Percentiles rank a stretch among this genome's conserved stretches.
Conservation (phyloP, 2,888 invertebrate species). For the Drosophila kanekoi region DNA sequence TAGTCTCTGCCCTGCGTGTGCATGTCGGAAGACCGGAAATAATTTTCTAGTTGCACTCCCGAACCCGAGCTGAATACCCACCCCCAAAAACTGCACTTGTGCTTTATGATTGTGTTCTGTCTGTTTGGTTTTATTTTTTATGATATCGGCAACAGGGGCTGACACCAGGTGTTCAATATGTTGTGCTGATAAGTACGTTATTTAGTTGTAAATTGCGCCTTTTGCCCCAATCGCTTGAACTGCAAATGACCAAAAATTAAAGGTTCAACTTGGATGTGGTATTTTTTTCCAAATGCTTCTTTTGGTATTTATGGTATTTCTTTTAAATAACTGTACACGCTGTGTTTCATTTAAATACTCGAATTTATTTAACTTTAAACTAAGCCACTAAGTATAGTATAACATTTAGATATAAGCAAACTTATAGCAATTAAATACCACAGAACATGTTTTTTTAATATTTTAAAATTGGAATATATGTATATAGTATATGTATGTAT, state of each 20-base stretch:
- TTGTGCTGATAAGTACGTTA: constrained; percentile 75
- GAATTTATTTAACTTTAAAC: constrained; percentile 69
- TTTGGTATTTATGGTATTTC: constrained; percentile 32
- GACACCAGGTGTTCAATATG: constrained; percentile 82
- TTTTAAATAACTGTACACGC: constrained; percentile 18
- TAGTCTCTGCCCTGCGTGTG: constrained; percentile 48
- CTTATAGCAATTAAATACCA: constrained; percentile 80
- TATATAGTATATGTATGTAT: constrained; percentile 30
- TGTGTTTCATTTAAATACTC: constrained; percentile 42
- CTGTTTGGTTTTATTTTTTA: constrained; percentile 60
- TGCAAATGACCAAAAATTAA: constrained; percentile 35
- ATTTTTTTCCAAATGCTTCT: background rate
- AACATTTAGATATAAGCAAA: constrained; percentile 79
- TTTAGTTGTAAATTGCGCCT: constrained; percentile 62
- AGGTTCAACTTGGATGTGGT: constrained; percentile 8
- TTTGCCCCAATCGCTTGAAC: constrained; percentile 66
- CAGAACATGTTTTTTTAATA: constrained; percentile 75
- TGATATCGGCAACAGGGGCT: constrained; percentile 70
- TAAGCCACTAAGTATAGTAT: constrained; percentile 72
- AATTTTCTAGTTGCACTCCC: constrained; percentile 73
- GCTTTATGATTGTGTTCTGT: constrained; percentile 53
- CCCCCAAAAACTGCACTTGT: constrained; percentile 66
- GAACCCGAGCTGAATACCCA: constrained; percentile 45
- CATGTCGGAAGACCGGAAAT: constrained; percentile 81
- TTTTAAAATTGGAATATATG: constrained; percentile 64